Percentiles rank a stretch among this genome's conserved stretches.
Evolutionary conservation across 2,113 vertebrate species (phyloP).

Genomic region (rat (Rattus norvegicus)): GRCr8 NC_086027.1:70374001-70374500

Average conservation of each 20-base stretch:
- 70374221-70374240: slow-evolving; percentile 84
- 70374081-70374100: slow-evolving; percentile 21
- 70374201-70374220: slow-evolving; percentile 81
- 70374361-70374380: slow-evolving; percentile 86
- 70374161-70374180: slow-evolving; percentile 80
- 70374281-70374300: slow-evolving; percentile 76
- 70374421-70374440: slow-evolving; percentile 88
- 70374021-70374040: slow-evolving; percentile 50
- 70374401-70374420: slow-evolving; percentile 91
- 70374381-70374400: slow-evolving; percentile 87
- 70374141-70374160: slow-evolving; percentile 79
- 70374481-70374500: slow-evolving; percentile 92
- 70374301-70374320: slow-evolving; percentile 86
- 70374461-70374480: slow-evolving; percentile 92
- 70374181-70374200: slow-evolving; percentile 81
- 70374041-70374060: neutral
- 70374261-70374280: slow-evolving; percentile 87
- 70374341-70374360: slow-evolving; percentile 87
- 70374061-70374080: slow-evolving; percentile 29
- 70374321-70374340: slow-evolving; percentile 86
- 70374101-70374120: slow-evolving; percentile 55
- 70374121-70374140: slow-evolving; percentile 77
- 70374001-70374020: slow-evolving; percentile 56
- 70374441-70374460: slow-evolving; percentile 91
- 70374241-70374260: slow-evolving; percentile 87